A percentile compares a stretch with the other conserved stretches of the same genome.
phyloP scores from a whole-genome alignment of 2,113 vertebrate species.

The Sterrhoptilus dennistouni region DNA sequence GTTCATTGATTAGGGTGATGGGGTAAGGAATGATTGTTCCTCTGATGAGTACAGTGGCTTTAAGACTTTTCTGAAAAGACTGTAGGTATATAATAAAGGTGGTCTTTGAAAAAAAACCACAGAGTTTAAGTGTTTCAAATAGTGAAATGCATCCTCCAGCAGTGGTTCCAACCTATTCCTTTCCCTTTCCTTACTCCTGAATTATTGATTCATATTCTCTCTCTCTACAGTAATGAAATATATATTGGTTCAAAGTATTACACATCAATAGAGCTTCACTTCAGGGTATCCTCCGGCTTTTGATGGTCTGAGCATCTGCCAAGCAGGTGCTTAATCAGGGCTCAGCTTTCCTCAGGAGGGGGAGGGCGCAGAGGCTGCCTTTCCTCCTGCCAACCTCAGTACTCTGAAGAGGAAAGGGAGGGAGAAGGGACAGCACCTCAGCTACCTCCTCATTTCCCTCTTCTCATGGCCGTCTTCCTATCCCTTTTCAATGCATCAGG shows the following conservation, averaged over 20 bases:
- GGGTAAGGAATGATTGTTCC: not conserved
- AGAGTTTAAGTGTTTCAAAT: not conserved
- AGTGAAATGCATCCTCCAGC: not conserved
- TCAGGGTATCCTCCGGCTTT: not conserved
- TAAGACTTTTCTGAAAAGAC: not conserved
- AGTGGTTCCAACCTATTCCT: not conserved
- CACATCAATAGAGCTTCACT: conserved; percentile 2
- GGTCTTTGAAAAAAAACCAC: not conserved
- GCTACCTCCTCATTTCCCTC: not conserved
- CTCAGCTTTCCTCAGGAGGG: not conserved
- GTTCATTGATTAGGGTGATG: not conserved
- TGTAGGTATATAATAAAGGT: not conserved
- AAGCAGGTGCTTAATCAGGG: not conserved
- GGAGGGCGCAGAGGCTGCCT: rapidly evolving
- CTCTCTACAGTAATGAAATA: conserved; percentile 37
- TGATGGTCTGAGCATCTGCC: not conserved
- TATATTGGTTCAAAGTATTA: conserved; percentile 8
- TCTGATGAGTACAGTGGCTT: not conserved
- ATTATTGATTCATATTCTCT: conserved; percentile 38
- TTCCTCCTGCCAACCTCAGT: not conserved
- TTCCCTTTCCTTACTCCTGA: not conserved
- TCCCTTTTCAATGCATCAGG: rapidly evolving
- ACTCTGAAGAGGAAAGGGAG: not conserved
- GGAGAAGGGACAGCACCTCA: not conserved
- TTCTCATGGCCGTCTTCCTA: not conserved